Percentiles rank a stretch among this genome's conserved stretches.
These are phyloP conservation scores for Helicorthomorpha holstii DNA, from an alignment of 1,140 invertebrate species.

Conservation along the genomic window DNA sequence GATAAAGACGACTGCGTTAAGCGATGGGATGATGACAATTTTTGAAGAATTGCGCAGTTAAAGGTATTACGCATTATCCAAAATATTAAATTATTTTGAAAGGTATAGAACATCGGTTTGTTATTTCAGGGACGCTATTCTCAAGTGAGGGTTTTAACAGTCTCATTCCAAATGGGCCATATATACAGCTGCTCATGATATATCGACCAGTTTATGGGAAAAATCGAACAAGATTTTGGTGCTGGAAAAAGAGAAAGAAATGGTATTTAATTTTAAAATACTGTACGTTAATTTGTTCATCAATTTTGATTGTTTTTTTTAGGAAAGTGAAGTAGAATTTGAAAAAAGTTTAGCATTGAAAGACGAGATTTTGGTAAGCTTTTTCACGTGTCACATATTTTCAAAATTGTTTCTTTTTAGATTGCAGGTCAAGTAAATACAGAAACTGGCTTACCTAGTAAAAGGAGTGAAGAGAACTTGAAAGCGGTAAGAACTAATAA, in stretches of 20 bases:
- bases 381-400: too few species aligned
- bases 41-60: too few species aligned
- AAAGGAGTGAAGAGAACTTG: conserved; percentile 79
- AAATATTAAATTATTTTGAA: too few species aligned
- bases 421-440: conserved; percentile 34
- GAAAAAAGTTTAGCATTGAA: conserved; percentile 32
- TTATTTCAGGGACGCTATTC: too few species aligned
- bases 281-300: conserved; percentile 15
- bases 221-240: conserved; percentile 77
- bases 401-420: conserved; percentile 16
- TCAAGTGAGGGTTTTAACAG: too few species aligned
- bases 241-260: conserved; percentile 76
- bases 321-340: conserved; percentile 51
- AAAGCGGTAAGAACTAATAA: conserved; percentile 44
- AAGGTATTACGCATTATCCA: too few species aligned
- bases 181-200: conserved; percentile 79
- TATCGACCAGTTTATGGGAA: conserved; percentile 69
- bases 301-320: conserved; percentile 2
- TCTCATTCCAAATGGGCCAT: too few species aligned
- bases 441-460: conserved; percentile 60
- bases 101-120: too few species aligned
- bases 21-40: too few species aligned
- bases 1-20: too few species aligned
- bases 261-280: too few species aligned
- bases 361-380: conserved; percentile 40